Conservation (phyloP, 2,797 vertebrate species). For the Myripristis murdjan region DNA sequence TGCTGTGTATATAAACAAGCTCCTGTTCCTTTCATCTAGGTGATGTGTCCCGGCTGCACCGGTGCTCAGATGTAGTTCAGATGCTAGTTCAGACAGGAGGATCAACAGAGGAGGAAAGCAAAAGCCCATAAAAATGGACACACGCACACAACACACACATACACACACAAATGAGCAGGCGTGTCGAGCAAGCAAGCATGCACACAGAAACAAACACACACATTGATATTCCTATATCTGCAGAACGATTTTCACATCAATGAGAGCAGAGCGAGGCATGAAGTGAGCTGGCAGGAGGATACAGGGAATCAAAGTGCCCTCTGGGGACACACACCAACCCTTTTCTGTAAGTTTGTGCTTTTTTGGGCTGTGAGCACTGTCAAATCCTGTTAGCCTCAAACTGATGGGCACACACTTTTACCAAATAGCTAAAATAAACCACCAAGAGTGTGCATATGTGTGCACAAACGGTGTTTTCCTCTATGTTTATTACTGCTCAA, state of each 20-base stretch:
- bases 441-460: background rate
- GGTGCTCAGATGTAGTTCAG: conserved; percentile 58
- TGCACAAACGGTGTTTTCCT: background rate
- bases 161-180: conserved; percentile 15
- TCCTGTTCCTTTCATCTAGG: conserved; percentile 72
- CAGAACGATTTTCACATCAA: conserved; percentile 77
- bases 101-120: conserved; percentile 52
- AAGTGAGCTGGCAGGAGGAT: conserved; percentile 75
- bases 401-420: conserved; percentile 53
- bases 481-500: background rate
- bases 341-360: conserved; percentile 58
- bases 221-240: conserved; percentile 71
- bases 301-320: conserved; percentile 75
- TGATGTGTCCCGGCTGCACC: conserved; percentile 61
- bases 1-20: conserved; percentile 65
- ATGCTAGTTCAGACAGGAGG: conserved; percentile 50
- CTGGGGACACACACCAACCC: conserved; percentile 46
- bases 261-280: conserved; percentile 72
- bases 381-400: conserved; percentile 73
- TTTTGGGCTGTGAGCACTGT: conserved; percentile 72
- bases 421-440: conserved; percentile 56
- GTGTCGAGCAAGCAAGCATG: background rate
- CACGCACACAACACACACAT: conserved; percentile 27
- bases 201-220: conserved; percentile 19
- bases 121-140: conserved; percentile 55